Conservation (phyloP, 2,797 vertebrate species). For the Rhabdophis nuchalis region DNA sequence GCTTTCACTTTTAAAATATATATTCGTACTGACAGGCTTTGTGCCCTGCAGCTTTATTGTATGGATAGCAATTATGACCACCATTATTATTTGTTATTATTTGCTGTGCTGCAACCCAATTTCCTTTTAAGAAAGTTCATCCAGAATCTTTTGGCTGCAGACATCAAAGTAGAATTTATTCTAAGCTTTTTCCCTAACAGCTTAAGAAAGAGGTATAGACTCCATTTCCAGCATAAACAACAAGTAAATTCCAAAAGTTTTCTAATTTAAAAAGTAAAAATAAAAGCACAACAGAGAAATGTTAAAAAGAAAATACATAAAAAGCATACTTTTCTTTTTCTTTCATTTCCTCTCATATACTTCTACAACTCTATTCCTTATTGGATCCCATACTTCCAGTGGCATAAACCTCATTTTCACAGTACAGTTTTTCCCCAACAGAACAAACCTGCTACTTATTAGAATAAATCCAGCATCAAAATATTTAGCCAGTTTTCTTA, state of each 20-base stretch:
- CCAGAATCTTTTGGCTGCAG: not conserved
- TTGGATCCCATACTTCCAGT: not conserved
- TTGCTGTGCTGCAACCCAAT: not conserved
- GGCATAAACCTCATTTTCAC: not conserved
- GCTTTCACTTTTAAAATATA: not conserved
- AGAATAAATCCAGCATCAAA: not conserved
- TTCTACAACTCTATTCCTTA: not conserved
- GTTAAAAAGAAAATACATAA: not conserved
- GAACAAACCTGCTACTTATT: not conserved
- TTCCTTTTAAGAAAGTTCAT: not conserved
- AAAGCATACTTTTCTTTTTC: not conserved
- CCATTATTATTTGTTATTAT: not conserved
- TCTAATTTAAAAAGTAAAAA: not conserved
- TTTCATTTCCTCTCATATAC: not conserved
- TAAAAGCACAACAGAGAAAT: not conserved
- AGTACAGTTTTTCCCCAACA: not conserved
- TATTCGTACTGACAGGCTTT: not conserved
- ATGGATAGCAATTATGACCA: not conserved
- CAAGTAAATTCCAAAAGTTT: not conserved
- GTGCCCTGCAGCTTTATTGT: not conserved
- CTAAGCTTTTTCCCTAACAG: not conserved
- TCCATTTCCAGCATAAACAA: not conserved
- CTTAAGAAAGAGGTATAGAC: not conserved
- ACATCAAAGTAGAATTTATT: not conserved
- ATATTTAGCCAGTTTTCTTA: not conserved